Conservation (phyloP, 2,113 vertebrate species). For the Heliornis fulica region DNA sequence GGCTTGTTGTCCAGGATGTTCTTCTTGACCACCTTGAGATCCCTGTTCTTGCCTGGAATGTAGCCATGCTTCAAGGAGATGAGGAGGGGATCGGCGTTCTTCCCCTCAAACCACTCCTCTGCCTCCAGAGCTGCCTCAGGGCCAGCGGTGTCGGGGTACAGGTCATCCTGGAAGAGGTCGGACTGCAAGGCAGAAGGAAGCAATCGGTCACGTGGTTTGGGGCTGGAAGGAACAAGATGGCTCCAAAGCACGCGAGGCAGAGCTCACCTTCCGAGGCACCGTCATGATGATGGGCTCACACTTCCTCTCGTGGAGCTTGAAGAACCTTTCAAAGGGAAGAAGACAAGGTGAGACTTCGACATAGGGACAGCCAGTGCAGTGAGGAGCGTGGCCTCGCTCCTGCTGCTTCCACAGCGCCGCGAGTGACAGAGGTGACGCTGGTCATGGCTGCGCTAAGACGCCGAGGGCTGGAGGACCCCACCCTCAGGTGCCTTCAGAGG, state of each 20-base stretch:
- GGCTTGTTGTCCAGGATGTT: slow-evolving; percentile 90
- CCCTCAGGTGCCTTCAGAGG: not conserved
- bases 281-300: slow-evolving; percentile 99
- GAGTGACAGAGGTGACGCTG: not conserved
- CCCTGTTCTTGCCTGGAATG: slow-evolving; percentile 89
- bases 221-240: not conserved
- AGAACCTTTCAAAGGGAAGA: slow-evolving; percentile 81
- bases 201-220: not conserved
- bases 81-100: slow-evolving; percentile 88
- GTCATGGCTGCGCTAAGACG: not conserved
- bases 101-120: slow-evolving; percentile 95
- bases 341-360: not conserved
- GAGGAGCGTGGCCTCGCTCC: not conserved
- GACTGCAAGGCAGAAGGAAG: slow-evolving; percentile 74
- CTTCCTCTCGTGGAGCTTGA: slow-evolving; percentile 95
- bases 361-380: rapidly evolving
- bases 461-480: not conserved
- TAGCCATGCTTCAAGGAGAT: slow-evolving; percentile 95
- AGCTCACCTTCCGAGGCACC: slow-evolving; percentile 93
- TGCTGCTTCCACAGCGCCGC: not conserved
- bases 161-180: slow-evolving; percentile 96
- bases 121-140: slow-evolving; percentile 90
- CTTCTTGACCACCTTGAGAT: slow-evolving; percentile 94
- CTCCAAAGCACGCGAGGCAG: not conserved
- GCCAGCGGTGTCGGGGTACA: slow-evolving; percentile 93